phyloP scores from a whole-genome alignment of 2,797 vertebrate species.

The Sebastes taczanowskii region DNA sequence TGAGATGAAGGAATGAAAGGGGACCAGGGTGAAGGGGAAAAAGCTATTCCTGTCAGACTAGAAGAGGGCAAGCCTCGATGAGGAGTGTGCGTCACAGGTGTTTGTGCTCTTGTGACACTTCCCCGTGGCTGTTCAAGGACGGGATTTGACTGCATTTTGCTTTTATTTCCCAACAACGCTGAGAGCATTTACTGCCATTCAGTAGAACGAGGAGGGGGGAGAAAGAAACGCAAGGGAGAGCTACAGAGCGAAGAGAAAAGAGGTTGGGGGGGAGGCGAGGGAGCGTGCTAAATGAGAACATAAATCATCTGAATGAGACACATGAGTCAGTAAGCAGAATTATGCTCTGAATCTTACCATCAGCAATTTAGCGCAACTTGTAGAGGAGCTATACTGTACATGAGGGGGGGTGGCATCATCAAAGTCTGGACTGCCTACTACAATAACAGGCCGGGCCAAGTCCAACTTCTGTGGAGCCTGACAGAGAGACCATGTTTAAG shows the following conservation, averaged over 20 bases:
- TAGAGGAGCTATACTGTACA: background rate
- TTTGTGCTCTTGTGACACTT: conserved; percentile 31
- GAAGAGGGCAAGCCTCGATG: conserved; percentile 24
- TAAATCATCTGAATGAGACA: conserved; percentile 70
- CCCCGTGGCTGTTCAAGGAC: background rate
- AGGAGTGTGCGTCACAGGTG: conserved; percentile 56
- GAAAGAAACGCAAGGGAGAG: background rate
- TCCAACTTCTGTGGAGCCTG: background rate
- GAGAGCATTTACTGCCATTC: conserved; percentile 10
- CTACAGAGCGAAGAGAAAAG: background rate
- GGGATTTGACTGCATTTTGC: conserved; percentile 16
- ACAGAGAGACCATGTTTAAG: background rate
- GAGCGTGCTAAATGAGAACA: conserved; percentile 58
- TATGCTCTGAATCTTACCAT: conserved; percentile 15
- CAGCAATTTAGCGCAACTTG: background rate
- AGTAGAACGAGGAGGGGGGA: background rate
- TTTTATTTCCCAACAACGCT: conserved; percentile 7
- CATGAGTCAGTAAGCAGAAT: conserved; percentile 57
- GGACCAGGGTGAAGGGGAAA: background rate
- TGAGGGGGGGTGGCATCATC: background rate
- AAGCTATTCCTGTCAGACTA: conserved; percentile 29
- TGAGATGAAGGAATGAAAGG: conserved; percentile 50
- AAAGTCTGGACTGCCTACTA: background rate
- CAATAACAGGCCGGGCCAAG: background rate
- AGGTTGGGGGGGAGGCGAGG: conserved; percentile 8